Base-by-base conservation (phyloP, 1,140 invertebrate genomes). In the Meteorus sp. region DNA sequence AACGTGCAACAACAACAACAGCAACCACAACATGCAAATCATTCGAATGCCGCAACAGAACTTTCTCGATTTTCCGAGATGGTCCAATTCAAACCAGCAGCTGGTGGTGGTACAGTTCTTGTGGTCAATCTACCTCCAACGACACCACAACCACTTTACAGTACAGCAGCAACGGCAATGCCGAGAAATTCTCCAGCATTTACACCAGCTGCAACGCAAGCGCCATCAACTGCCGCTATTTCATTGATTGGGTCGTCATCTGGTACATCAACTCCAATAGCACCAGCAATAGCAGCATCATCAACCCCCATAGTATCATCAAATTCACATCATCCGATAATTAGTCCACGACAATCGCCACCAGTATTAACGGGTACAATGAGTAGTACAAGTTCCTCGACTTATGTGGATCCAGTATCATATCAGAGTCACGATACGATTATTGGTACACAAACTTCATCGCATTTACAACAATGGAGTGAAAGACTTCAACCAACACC, bases 51-150 rank as follows among this genome's bases (percentile, higher is more conserved):
- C 0, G 71, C 71, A 23, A 80, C 77, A 64, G 64, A 82, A 61
- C 55, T 83, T 56, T 70, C 79, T 41, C 59, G 83, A 76, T 75
- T 78, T 53, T 69, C 78, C 2, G 85, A 87, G 63, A 75, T 84
- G 70, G 83, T 87, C 19, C 86, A 88, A 61, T 84, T 88, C 11
- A 85, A 86, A 59, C 82, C 85, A 0, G 77, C 79, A 2, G 78
- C 82, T 0, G 82, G 81, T 11, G 88, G 89, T 13, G 88, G 88
- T 1, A 86, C 89, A 0, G 88, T 92, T 1, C 79, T 92, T 1
- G 90, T 91, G 1, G 90, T 92, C 0, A 91, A 89, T 64, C 78
- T 92, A n/a, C 89, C 90, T 11, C 67, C 69, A 6, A 67, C 70
- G 69, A 78, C 62, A 9, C 75, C 66, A 9, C 73, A 78, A 19